phyloP scores from a whole-genome alignment of 2,888 invertebrate species.

The Yponomeuta plumbellus region DNA sequence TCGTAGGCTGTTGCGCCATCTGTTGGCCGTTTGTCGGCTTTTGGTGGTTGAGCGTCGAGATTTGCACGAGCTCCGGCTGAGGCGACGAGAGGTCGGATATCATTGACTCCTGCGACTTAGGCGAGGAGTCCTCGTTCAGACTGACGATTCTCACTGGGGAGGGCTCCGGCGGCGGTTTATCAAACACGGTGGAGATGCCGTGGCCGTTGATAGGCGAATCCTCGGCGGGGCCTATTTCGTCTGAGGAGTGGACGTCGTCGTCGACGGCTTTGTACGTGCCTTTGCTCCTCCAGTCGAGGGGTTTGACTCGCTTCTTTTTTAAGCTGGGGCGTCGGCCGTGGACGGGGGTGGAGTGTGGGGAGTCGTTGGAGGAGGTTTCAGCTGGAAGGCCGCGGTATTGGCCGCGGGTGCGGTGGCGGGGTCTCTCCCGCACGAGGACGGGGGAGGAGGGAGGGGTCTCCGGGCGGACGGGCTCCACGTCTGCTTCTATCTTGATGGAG shows the following conservation, averaged over 20 bases:
- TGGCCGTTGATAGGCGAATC: slow-evolving; percentile 17
- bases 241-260: slow-evolving; percentile 54
- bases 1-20: neutral
- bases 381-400: slow-evolving; percentile 28
- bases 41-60: slow-evolving; percentile 11
- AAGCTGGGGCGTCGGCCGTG: slow-evolving; percentile 58
- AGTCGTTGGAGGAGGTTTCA: slow-evolving; percentile 39
- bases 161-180: slow-evolving; percentile 23
- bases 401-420: slow-evolving; percentile 22
- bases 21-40: slow-evolving; percentile 12
- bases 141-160: slow-evolving; percentile 5
- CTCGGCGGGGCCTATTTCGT: slow-evolving; percentile 32
- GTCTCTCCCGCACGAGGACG: slow-evolving; percentile 26
- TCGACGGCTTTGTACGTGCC: slow-evolving; percentile 63
- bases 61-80: neutral
- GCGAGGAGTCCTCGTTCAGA: slow-evolving; percentile 1
- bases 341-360: slow-evolving; percentile 72
- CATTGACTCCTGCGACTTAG: slow-evolving; percentile 9
- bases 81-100: slow-evolving; percentile 3
- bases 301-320: slow-evolving; percentile 61
- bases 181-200: slow-evolving; percentile 24
- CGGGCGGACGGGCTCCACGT: slow-evolving; percentile 14
- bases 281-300: slow-evolving; percentile 48
- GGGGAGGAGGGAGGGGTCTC: slow-evolving; percentile 14
- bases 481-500: slow-evolving; percentile 61